These are phyloP conservation scores for Temnothorax curvispinosus DNA, from an alignment of 1,140 invertebrate genomes.

Conservation along the genomic window DNA sequence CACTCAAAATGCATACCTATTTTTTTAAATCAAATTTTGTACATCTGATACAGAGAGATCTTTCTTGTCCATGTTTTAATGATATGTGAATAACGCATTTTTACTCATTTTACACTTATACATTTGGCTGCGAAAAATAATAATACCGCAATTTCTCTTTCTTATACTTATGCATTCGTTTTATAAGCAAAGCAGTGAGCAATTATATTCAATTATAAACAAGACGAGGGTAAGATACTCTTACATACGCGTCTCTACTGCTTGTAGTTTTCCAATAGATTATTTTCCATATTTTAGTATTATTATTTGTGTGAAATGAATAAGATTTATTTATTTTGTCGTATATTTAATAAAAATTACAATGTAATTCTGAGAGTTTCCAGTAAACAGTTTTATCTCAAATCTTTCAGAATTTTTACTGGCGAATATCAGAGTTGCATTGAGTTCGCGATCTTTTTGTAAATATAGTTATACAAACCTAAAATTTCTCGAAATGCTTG, in stretches of 20 bases:
- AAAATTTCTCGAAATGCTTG: conserved; percentile 1
- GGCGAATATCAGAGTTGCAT: neutral
- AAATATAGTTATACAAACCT: conserved; percentile 11
- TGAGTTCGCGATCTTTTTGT: neutral
- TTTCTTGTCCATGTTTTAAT: neutral
- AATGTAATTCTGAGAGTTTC: neutral
- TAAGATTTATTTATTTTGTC: conserved; percentile 42
- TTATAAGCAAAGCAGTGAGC: conserved; percentile 77
- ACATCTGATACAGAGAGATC: conserved; percentile 19
- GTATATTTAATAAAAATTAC: conserved; percentile 36
- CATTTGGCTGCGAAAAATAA: neutral
- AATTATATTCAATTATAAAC: conserved; percentile 66
- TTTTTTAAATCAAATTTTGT: neutral
- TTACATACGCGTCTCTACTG: conserved; percentile 8
- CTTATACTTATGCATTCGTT: conserved; percentile 69
- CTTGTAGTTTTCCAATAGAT: conserved; percentile 40
- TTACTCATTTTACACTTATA: neutral
- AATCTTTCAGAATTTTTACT: conserved; percentile 24
- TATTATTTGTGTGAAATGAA: conserved; percentile 18
- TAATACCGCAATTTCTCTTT: neutral
- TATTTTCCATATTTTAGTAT: neutral
- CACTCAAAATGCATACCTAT: neutral
- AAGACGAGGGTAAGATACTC: conserved; percentile 75
- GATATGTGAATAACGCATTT: conserved; percentile 5
- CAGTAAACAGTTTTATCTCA: neutral